phyloP scores from a whole-genome alignment of 2,797 vertebrate species.

The Scarus forsteni region DNA sequence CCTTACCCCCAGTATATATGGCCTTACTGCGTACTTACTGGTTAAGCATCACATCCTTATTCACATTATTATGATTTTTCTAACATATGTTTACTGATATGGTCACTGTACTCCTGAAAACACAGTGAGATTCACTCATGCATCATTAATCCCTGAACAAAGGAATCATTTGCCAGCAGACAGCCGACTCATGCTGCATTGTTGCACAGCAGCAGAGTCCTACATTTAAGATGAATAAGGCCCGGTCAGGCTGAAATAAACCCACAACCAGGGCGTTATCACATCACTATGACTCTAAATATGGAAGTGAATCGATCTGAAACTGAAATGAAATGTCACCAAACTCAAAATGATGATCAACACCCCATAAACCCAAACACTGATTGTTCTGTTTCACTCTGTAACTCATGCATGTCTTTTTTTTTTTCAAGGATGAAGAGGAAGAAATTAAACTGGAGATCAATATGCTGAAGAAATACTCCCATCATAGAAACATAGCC shows the following conservation, averaged over 20 bases:
- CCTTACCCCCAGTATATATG: too few species aligned
- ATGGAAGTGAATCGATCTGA: slow-evolving; percentile 23
- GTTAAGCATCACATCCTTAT: too few species aligned
- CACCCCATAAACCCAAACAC: not conserved
- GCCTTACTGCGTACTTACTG: too few species aligned
- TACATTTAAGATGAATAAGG: slow-evolving; percentile 1
- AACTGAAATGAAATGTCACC: slow-evolving; percentile 25
- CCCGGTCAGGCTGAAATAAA: not conserved
- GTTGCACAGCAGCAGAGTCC: slow-evolving; percentile 9
- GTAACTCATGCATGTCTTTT: slow-evolving; percentile 1
- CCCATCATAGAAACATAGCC: slow-evolving; percentile 93
- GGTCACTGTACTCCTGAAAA: slow-evolving; percentile 27
- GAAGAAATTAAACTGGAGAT: slow-evolving; percentile 95
- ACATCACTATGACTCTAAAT: not conserved
- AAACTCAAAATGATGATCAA: slow-evolving; percentile 15
- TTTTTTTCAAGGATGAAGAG: slow-evolving; percentile 86
- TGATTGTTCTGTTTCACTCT: slow-evolving; percentile 1
- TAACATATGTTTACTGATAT: slow-evolving; percentile 26
- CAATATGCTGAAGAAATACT: slow-evolving; percentile 95
- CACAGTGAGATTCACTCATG: slow-evolving; percentile 46
- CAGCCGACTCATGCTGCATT: slow-evolving; percentile 21
- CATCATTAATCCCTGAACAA: slow-evolving; percentile 72
- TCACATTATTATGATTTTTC: not conserved
- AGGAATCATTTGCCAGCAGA: slow-evolving; percentile 48
- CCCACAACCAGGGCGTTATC: slow-evolving; percentile 19